These are phyloP conservation scores for Glaucidium brasilianum DNA, from an alignment of 2,113 vertebrate species.

Conservation along the genomic window DNA sequence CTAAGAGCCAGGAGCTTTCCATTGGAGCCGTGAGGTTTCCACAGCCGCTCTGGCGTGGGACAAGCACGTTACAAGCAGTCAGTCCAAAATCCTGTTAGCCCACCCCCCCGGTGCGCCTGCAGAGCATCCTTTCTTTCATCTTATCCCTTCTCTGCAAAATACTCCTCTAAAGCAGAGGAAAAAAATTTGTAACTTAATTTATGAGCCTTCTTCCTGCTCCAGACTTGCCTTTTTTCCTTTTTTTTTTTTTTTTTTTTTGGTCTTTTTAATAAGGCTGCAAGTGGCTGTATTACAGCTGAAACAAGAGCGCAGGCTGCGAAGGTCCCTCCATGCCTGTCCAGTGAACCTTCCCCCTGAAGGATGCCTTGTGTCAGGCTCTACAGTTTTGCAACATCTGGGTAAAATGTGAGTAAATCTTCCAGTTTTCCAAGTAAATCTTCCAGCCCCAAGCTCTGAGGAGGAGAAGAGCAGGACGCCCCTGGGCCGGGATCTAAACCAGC, in stretches of 20 bases:
- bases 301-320: background rate
- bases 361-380: background rate
- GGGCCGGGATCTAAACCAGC: rapidly evolving
- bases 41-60: background rate
- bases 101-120: background rate
- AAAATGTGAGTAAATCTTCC: background rate
- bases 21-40: background rate
- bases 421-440: too few species aligned
- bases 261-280: background rate
- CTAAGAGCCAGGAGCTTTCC: background rate
- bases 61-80: background rate
- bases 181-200: background rate
- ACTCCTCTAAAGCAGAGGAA: background rate
- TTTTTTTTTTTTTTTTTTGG: rapidly evolving
- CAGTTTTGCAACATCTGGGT: background rate
- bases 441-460: background rate
- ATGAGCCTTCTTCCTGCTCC: background rate
- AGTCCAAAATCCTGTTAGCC: rapidly evolving
- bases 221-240: background rate
- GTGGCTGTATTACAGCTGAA: background rate
- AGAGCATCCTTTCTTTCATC: background rate
- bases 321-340: background rate
- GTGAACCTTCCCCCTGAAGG: background rate
- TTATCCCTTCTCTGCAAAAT: background rate
- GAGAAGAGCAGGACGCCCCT: background rate